Percentiles rank a stretch among this genome's conserved stretches.
Conservation (phyloP, 2,797 vertebrate species). For the Myoxocephalus aenaeus region DNA sequence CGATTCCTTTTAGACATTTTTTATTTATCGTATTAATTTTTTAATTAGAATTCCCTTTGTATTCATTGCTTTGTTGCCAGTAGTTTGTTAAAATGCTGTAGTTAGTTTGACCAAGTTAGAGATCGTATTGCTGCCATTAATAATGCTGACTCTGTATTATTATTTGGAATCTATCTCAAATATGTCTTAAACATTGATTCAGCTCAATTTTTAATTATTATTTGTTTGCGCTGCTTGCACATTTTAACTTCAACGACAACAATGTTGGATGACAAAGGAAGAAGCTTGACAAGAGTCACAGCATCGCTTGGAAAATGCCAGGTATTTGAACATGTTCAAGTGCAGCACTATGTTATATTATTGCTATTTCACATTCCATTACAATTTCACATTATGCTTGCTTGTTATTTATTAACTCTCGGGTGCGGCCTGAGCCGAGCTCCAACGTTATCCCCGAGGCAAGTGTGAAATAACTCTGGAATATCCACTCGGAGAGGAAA, state of each 20-base stretch:
- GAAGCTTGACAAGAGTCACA: background rate
- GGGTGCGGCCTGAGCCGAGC: conserved; percentile 52
- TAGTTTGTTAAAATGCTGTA: background rate
- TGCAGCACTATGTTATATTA: conserved; percentile 28
- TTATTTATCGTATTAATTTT: background rate
- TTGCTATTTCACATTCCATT: conserved; percentile 58
- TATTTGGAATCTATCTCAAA: no score
- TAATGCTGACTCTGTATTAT: background rate
- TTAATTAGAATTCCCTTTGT: background rate
- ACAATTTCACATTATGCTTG: conserved; percentile 58
- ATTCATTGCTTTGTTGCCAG: background rate
- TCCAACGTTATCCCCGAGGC: conserved; percentile 56
- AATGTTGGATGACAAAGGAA: background rate
- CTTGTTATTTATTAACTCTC: conserved; percentile 67
- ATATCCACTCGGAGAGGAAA: conserved; percentile 51
- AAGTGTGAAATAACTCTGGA: conserved; percentile 61
- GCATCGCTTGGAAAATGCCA: conserved; percentile 11
- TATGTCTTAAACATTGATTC: no score
- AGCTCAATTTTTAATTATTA: no score
- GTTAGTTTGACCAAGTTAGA: background rate
- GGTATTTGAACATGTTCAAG: conserved; percentile 17
- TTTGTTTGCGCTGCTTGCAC: background rate
- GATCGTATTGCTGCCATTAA: background rate
- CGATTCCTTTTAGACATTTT: background rate
- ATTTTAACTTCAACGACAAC: background rate